These are phyloP conservation scores for Patella depressa DNA, from an alignment of 2,888 invertebrate genomes.

Conservation along the genomic window DNA sequence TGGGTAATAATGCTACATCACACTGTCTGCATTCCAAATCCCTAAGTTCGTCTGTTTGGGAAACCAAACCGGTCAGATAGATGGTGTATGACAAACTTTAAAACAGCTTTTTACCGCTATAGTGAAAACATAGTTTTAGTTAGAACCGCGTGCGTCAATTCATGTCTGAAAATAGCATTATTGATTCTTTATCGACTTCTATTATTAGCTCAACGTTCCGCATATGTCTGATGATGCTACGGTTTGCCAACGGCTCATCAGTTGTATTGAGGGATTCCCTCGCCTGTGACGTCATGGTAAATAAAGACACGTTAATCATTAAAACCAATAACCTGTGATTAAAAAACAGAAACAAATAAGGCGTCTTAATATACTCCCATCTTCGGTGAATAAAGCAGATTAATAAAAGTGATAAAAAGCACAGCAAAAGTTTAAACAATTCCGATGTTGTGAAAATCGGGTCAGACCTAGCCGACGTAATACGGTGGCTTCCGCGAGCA, in stretches of 20 bases:
- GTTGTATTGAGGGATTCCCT: conserved; percentile 8
- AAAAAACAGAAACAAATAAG: too few species aligned
- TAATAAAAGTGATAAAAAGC: too few species aligned
- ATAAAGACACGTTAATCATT: background rate
- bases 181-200: background rate
- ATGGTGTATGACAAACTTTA: too few species aligned
- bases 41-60: too few species aligned
- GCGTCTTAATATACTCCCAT: too few species aligned
- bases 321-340: too few species aligned
- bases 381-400: too few species aligned
- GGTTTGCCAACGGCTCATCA: conserved; percentile 7
- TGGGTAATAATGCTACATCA: too few species aligned
- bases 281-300: background rate
- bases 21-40: too few species aligned
- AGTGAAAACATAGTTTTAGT: background rate
- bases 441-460: background rate
- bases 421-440: too few species aligned
- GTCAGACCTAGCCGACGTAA: conserved; percentile 11
- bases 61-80: too few species aligned
- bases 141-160: conserved; percentile 10
- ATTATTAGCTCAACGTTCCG: conserved; percentile 6
- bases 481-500: conserved; percentile 1
- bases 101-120: too few species aligned
- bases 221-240: background rate
- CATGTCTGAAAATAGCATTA: conserved; percentile 8